phyloP scores from a whole-genome alignment of 2,113 vertebrate genomes.

The Machaerirhynchus nigripectus region DNA sequence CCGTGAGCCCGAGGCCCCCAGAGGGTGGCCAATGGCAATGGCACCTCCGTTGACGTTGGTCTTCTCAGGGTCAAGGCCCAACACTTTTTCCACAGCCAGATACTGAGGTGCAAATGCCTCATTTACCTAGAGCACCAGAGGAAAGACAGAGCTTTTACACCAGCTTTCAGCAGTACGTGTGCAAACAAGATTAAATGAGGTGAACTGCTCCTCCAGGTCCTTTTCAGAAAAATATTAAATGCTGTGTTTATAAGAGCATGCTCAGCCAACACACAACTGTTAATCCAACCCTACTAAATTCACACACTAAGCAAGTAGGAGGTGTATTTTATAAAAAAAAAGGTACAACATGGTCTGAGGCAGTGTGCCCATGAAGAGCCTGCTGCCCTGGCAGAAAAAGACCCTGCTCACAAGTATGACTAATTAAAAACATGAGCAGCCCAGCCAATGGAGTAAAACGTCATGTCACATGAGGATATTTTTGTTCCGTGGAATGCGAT shows the following conservation, averaged over 20 bases:
- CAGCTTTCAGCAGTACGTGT: rapidly evolving
- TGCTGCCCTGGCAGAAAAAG: background rate
- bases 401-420: background rate
- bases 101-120: constrained; percentile 95
- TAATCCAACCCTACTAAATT: background rate
- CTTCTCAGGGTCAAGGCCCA: constrained; percentile 87
- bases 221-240: background rate
- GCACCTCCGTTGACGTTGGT: constrained; percentile 91
- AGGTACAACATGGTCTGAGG: background rate
- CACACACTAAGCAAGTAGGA: background rate
- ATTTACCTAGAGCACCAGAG: constrained; percentile 81
- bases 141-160: background rate
- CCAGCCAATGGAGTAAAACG: background rate
- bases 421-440: background rate
- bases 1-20: constrained; percentile 88
- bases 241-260: background rate
- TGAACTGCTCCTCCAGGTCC: background rate
- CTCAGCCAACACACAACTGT: background rate
- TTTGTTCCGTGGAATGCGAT: background rate
- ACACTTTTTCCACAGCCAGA: constrained; percentile 83
- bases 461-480: background rate
- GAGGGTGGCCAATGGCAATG: constrained; percentile 91
- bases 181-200: background rate
- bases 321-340: background rate
- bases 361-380: background rate